Base-by-base conservation (phyloP, 1,140 invertebrate species). In the Drosophila kurseongensis region DNA sequence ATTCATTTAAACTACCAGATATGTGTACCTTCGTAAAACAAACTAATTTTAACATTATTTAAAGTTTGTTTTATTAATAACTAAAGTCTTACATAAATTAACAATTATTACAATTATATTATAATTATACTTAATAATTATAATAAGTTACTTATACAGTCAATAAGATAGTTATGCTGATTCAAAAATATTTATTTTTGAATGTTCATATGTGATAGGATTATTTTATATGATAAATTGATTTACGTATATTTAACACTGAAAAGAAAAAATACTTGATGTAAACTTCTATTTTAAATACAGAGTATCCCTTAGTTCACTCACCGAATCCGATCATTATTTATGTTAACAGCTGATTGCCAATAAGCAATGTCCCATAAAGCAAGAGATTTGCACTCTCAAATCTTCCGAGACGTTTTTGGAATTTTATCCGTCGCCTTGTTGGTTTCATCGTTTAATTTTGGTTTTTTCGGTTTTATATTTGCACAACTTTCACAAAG, bases 401-500 rank as follows among this genome's bases (percentile, higher is more conserved):
- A 50, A 41, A 58, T 71, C 52, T 71, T 72, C 14, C 52, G 67
- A 71, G 51, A 66, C 66, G 36, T 58, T 71, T 71, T 72, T 72
- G 51, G 68, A 72, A 72, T 72, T 71, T 75, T 55, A 56, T 65
- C 44, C 63, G 23, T 47, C 29, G 48, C 40, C 41, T 50, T 73
- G 29, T 45, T 36, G 35, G 32, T 45, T 71, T 63, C 35, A 50
- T 10, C 52, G 51, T 51, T 73, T 29, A 71, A 51, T 51, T 73
- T 73, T 38, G 13, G 16, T 38, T 38, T 54, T 72, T 71, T 52
- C 14, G 27, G 36, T n/a, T 50, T 50, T 63, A 56, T 42, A 84
- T 84, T 79, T 57, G 77, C 77, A 75, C 47, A 86, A 88, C 83
- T 86, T 86, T 88, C 79, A 88, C 83, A 88, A 88, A 50, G 52